phyloP scores from a whole-genome alignment of 2,888 invertebrate genomes.

The Cephus spinipes region DNA sequence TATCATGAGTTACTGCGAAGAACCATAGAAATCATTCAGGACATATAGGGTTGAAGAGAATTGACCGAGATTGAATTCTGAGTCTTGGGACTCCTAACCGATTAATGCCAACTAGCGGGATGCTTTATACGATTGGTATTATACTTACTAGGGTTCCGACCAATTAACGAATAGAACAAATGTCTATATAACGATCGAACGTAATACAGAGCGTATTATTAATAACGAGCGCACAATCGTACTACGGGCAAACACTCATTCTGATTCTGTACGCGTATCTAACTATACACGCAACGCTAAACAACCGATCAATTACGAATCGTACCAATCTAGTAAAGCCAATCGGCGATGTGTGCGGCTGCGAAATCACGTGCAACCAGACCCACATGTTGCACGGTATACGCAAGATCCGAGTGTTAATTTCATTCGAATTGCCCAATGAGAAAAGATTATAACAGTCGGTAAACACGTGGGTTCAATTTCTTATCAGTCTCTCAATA shows the following conservation, averaged over 20 bases:
- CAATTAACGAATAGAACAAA: constrained; percentile 21
- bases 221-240: not conserved
- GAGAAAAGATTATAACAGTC: not conserved
- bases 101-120: constrained; percentile 48
- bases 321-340: not conserved
- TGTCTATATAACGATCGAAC: not conserved
- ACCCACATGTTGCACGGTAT: not conserved
- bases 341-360: constrained; percentile 7
- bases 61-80: not conserved
- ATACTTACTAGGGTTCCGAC: not conserved
- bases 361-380: constrained; percentile 8
- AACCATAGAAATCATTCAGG: not conserved
- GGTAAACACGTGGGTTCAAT: not conserved
- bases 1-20: not conserved
- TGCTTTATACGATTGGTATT: not conserved
- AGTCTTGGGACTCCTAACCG: constrained; percentile 16
- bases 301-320: constrained; percentile 38
- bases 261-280: not conserved
- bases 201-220: not conserved
- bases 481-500: not conserved
- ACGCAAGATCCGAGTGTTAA: constrained; percentile 29
- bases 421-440: constrained; percentile 26
- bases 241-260: not conserved
- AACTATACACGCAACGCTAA: not conserved
- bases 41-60: not conserved